Evolutionary conservation across 2,113 vertebrate species (phyloP), one percentile per base, ranked within the genome.

Genomic region (Sylvilagus bachmani): DNA sequence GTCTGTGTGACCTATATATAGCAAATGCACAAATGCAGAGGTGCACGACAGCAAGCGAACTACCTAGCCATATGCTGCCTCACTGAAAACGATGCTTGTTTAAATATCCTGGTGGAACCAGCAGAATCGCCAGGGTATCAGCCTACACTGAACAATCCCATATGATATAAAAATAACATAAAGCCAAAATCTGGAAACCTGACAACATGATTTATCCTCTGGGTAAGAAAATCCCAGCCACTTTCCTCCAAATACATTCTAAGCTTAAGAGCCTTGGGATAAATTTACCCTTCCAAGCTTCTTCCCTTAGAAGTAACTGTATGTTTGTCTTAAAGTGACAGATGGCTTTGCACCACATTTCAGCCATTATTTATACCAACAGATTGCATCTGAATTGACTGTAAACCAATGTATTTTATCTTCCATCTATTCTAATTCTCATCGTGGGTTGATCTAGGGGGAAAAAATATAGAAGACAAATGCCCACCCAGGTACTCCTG

Each of bases 271-370:
- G 80, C 66, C 89, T 94, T 64, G 89, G 74, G 89, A 89, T 86
- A 36, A 51, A 95, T 94, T 89, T 89, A 77, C 71, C 62, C 24
- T 71, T 82, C 36, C 6, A 61, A 80, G 70, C 14, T 79, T 90
- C 53, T 95, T 93, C 93, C 96, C 87, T 88, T 93, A 75, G 88
- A 94, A 89, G 82, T 80, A 89, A 92, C 81, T 92, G 74, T 85
- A 49, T 86, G 25, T 74, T 96, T 95, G 90, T 64, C 90, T 96
- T 92, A 92, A 97, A 92, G 69, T 90, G 95, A 93, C 95, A 96
- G 94, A 94, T 91, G 95, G 92, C 31, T 81, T 93, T 91, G 36
- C 21, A 62, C 87, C 84, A 96, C 44, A 64, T 81, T 70, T 73
- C 91, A 55, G 51, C 13, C 82, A 85, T 96, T 93, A 88, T 96